Base-by-base conservation (phyloP, 2,888 invertebrate genomes). In the Aporophyla nigra region DNA sequence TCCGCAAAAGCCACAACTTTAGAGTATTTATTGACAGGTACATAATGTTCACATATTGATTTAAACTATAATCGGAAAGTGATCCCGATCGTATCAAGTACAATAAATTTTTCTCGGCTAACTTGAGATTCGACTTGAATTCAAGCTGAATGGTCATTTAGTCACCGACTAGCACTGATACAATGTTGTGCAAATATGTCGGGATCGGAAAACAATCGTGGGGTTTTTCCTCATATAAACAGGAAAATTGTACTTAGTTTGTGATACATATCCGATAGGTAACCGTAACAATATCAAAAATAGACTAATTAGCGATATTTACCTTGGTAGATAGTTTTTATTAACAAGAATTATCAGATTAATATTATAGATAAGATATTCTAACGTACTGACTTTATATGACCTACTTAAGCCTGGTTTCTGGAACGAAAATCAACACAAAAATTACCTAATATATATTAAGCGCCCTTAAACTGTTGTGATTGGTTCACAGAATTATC, bases 161-260 rank as follows among this genome's bases (percentile, higher is more conserved):
- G 62, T n/a, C 40, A 40, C 40, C 40, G 7, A 40, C 3, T 19
- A 24, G 24, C 63, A 65, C 24, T 46, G 24, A 19, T 27, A 2
- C 4, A 68, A 49, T 68, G 14, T 66, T 46, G 14, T 14, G 14
- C n/a, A 43, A 21, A 21, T 58, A 40, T 68, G 6, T 68, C 19
- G 27, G 5, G 10, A 14, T 19, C n/a, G 33, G 19, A n/a, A 24
- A 56, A 49, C 21, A 58, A 27, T 49, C 5, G 1, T 19, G 24
- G 24, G 16, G 21, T 10, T 46, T 76, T 76, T 76, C 21, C 76
- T 54, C 12, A 14, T 53, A 33, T 33, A 33, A 40, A 16, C 5
- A 14, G 19, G 21, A 54, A 53, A 46, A 12, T 75, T 33, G 1
- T 33, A 24, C 5, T 59, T 21, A 54, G 2, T 46, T 33, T 10